Evolutionary conservation across 2,113 vertebrate species (phyloP), one percentile per base, ranked within the genome.

Genomic region (Tetrao urogallus): DNA sequence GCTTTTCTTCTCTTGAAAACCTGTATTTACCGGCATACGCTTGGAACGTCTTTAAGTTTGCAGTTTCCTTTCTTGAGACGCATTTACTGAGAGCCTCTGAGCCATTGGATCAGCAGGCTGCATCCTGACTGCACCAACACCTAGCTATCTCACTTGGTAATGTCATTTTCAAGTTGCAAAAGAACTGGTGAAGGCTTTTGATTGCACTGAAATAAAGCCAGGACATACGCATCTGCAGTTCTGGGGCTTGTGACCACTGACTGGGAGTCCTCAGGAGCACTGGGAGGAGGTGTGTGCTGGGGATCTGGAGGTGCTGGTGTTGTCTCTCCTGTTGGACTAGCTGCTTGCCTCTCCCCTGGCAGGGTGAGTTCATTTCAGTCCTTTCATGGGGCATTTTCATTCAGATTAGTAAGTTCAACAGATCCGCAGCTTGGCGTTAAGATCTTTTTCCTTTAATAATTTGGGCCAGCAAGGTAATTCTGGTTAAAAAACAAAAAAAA

Each of bases 391-490:
- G 11, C 0, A 0, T 72, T 83, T 94, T 80, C 60, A 78, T 63
- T 12, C 32, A 52, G 61, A 57, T 19, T 19, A 57, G 28, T 15
- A 13, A 8, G 36, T 77, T 89, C 13, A 54, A 7, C 16, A 3
- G 56, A 72, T 7, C 13, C 28, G 2, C 54, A 52, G 28, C 45
- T 88, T 0, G 1, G 3, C 47, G 15, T 80, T 32, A 66, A 74
- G 38, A 21, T 38, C 11, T 74, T 27, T 52, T 19, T 42, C 30
- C 30, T 16, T 83, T 19, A 69, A 57, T 43, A 79, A 38, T 45
- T 11, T 15, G n/a, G 22, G 12, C 11, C 5, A 45, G 52, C 0
- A 0, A 75, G 54, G 19, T 69, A 48, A 12, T 72, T 76, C 0
- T 6, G 50, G 19, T 63, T 19, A 82, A 45, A 66, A n/a, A 69